A percentile compares a stretch with the other conserved stretches of the same genome.
phyloP scores from a whole-genome alignment of 1,140 invertebrate species.

The Galleria mellonella region DNA sequence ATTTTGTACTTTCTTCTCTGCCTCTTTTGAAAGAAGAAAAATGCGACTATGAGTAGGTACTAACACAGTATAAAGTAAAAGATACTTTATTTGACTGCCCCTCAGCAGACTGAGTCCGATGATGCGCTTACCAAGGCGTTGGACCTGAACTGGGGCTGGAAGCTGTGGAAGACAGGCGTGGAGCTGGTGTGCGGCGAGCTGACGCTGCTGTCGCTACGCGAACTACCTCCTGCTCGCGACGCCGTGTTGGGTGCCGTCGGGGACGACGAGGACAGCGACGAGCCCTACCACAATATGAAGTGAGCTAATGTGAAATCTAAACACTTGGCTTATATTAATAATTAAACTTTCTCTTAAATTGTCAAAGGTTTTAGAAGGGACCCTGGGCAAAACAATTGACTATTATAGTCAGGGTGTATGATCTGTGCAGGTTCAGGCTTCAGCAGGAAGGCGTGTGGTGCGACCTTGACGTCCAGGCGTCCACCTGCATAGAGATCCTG shows the following conservation, averaged over 20 bases:
- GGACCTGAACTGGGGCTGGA: constrained; percentile 90
- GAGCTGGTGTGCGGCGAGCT: constrained; percentile 89
- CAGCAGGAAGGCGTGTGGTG: constrained; percentile 90
- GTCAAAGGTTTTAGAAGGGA: no score
- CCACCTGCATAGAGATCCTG: constrained; percentile 91
- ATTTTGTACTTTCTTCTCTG: no score
- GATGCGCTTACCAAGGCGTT: constrained; percentile 77
- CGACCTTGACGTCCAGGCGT: constrained; percentile 86
- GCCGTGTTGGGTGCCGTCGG: constrained; percentile 26
- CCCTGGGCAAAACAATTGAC: no score
- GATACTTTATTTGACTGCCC: no score
- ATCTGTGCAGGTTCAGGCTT: constrained; percentile 79
- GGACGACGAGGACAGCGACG: constrained; percentile 33
- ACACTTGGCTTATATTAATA: no score
- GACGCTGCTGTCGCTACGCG: constrained; percentile 87
- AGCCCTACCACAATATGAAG: constrained; percentile 30
- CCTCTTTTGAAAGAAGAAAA: no score
- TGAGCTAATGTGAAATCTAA: no score
- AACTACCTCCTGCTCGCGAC: constrained; percentile 79
- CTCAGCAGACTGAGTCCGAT: constrained; percentile 77
- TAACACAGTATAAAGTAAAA: no score
- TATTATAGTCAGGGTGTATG: not conserved
- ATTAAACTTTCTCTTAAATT: no score
- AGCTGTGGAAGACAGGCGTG: constrained; percentile 96
- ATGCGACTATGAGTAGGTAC: no score